Evolutionary conservation across 2,113 vertebrate species (phyloP).

Genomic region (Gallinago jamesoni): DNA sequence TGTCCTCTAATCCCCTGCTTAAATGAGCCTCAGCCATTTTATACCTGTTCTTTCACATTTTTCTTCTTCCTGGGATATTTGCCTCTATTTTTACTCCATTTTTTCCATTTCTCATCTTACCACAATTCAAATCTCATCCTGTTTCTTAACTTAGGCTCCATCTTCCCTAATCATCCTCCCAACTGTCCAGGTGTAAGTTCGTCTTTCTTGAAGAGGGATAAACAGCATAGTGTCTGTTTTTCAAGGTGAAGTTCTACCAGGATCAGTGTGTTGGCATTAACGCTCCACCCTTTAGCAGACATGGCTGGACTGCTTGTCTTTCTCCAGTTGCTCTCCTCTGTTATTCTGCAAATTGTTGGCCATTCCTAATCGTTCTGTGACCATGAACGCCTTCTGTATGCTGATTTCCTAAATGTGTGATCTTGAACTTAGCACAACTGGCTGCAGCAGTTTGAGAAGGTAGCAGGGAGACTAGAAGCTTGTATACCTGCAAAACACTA

Average conservation of each 20-base stretch:
- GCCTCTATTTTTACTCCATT: background rate
- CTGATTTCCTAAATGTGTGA: background rate
- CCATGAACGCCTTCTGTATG: background rate
- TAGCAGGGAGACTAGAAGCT: background rate
- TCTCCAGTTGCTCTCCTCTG: background rate
- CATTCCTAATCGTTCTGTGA: background rate
- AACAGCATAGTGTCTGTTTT: background rate
- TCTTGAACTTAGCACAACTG: background rate
- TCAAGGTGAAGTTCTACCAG: background rate
- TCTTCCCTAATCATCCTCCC: background rate
- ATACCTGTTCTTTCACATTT: background rate
- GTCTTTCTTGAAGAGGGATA: background rate
- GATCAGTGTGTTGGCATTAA: background rate
- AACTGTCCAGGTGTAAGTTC: background rate
- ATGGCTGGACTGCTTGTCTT: background rate
- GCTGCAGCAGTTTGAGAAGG: background rate
- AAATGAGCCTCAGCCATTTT: background rate
- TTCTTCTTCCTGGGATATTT: background rate
- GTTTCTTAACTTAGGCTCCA: background rate
- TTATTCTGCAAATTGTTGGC: background rate
- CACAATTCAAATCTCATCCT: background rate
- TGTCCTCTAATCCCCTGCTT: background rate
- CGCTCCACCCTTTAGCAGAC: accelerated
- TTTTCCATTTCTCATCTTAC: background rate
- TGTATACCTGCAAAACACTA: background rate